Percentiles rank a stretch among this genome's conserved stretches.
phyloP scores from a whole-genome alignment of 2,888 invertebrate species.

The Harpalus rufipes region DNA sequence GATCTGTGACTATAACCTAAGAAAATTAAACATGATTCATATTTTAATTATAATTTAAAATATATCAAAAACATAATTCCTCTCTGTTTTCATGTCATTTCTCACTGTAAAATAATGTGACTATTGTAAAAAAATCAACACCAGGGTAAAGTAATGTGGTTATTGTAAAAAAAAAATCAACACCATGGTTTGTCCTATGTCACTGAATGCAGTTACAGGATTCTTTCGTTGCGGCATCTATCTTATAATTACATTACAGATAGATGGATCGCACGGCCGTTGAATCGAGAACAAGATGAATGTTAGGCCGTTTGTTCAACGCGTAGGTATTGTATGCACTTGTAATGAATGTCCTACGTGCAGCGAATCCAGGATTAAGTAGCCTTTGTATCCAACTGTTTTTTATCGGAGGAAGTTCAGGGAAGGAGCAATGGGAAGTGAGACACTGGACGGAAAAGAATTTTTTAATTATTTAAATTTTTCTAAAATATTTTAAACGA shows the following conservation, averaged over 20 bases:
- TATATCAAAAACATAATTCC: no score
- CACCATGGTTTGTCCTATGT: neutral
- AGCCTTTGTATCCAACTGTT: constrained; percentile 43
- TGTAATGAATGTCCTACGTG: constrained; percentile 63
- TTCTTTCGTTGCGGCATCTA: neutral
- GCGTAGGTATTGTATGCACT: constrained; percentile 60
- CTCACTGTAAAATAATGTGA: no score
- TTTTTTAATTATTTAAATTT: constrained; percentile 7
- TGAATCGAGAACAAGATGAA: constrained; percentile 51
- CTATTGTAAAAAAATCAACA: no score
- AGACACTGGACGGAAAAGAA: neutral
- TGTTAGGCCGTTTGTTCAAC: constrained; percentile 31
- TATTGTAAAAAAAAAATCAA: no score
- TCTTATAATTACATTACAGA: constrained; percentile 47
- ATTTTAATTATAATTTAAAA: no score
- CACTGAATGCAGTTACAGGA: neutral
- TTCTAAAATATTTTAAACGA: neutral
- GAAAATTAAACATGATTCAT: no score
- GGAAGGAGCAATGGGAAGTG: neutral
- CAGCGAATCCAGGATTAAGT: constrained; percentile 37
- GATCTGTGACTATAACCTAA: no score
- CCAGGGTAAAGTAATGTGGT: no score
- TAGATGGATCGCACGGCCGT: constrained; percentile 47
- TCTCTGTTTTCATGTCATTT: no score
- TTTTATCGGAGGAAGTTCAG: neutral